These are phyloP conservation scores for Drosophila ironensis DNA, from an alignment of 1,140 invertebrate genomes.

Conservation along the genomic window DNA sequence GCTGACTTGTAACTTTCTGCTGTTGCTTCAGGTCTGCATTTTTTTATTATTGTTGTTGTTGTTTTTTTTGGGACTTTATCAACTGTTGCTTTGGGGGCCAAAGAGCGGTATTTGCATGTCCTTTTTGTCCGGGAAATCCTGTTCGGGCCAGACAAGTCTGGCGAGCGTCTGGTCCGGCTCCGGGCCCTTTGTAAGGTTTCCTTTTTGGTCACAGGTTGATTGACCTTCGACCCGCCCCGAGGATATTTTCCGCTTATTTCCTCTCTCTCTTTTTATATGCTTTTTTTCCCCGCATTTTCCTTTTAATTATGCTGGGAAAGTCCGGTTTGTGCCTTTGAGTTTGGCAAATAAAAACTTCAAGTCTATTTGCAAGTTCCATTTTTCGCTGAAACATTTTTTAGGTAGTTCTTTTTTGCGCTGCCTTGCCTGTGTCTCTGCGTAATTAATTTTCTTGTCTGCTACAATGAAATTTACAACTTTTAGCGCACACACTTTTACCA, in stretches of 20 bases:
- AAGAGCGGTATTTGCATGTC: constrained; percentile 42
- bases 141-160: constrained; percentile 46
- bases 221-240: constrained; percentile 44
- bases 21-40: background rate
- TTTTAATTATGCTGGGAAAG: constrained; percentile 43
- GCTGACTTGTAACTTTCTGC: constrained; percentile 35
- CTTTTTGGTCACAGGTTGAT: constrained; percentile 40
- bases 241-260: constrained; percentile 1
- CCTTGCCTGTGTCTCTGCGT: constrained; percentile 38
- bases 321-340: constrained; percentile 19
- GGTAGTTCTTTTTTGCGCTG: constrained; percentile 18
- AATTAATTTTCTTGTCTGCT: constrained; percentile 72
- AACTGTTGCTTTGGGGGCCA: constrained; percentile 27
- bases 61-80: constrained; percentile 5
- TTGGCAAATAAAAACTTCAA: constrained; percentile 30
- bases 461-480: constrained; percentile 75
- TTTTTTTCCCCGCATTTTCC: background rate
- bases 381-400: background rate
- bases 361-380: constrained; percentile 39
- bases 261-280: background rate
- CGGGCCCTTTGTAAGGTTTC: constrained; percentile 18
- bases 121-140: constrained; percentile 19
- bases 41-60: background rate
- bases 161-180: constrained; percentile 21
- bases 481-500: constrained; percentile 25